Evolutionary conservation across 2,797 vertebrate species (phyloP), one percentile per base, ranked within the genome.

Genomic region (Etheostoma nigrum): DNA sequence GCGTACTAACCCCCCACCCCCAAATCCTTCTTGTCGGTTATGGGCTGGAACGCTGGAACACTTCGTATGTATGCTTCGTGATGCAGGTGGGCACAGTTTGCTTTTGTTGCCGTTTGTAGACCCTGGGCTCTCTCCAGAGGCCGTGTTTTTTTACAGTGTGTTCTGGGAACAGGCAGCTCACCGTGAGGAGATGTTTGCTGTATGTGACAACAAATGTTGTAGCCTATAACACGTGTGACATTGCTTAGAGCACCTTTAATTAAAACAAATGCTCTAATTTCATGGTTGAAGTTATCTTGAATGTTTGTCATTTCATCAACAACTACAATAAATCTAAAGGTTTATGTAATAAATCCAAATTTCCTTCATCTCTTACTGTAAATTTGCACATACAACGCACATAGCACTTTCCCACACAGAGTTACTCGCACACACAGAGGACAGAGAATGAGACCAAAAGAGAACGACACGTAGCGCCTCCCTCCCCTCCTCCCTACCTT

Each of bases 361-460:
- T 63, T 52, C 45, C 58, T 51, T 53, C 25, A 21, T 72, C 23
- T 72, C 23, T 2, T 33, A 45, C 44, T 23, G 30, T 45, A 18
- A 42, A 57, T 61, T 74, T 72, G 55, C 74, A 63, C 51, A 65
- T 64, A 72, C 87, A 72, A 84, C 19, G 49, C 68, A 79, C 59
- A 65, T 63, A 69, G 67, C 71, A 63, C 88, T 88, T 86, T 82
- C 81, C 78, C 79, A 85, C 80, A 78, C 40, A 44, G 86, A 88
- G 64, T 84, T 83, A 78, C 82, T 70, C 9, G 51, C 74, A 55
- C 81, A 71, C 75, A 83, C 81, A 58, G 76, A 89, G 84, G 88
- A 88, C 76, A 81, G 85, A 87, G 87, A 76, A 84, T 60, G 85
- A 89, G 87, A 87, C 80, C 47, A 74, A 86, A 76, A 85, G 79